These are phyloP conservation scores for Catajapyx aquilonaris DNA, from an alignment of 1,140 invertebrate species.

Conservation along the genomic window DNA sequence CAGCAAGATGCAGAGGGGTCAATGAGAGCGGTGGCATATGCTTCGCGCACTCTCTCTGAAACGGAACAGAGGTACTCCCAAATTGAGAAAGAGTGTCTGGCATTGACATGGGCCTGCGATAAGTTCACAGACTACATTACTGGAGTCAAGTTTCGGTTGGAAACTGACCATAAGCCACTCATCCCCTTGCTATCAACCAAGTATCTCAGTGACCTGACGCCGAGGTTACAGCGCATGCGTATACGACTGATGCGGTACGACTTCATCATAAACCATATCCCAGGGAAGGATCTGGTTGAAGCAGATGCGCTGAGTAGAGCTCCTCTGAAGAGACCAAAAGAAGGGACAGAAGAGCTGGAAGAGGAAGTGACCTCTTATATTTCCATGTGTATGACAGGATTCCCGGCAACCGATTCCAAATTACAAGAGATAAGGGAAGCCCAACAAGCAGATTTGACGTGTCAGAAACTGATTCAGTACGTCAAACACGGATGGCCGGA, in stretches of 20 bases:
- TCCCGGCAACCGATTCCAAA: slow-evolving; percentile 1
- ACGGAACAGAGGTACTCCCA: slow-evolving; percentile 5
- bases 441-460: slow-evolving; percentile 1
- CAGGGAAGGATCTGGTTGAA: no score
- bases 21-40: slow-evolving; percentile 3
- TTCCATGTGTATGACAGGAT: no score
- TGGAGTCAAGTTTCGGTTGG: slow-evolving; percentile 5
- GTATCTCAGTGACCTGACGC: slow-evolving; percentile 12
- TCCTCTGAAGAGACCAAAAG: no score
- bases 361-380: no score
- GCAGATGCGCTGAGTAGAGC: no score
- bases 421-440: slow-evolving; percentile 4
- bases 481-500: slow-evolving; percentile 1
- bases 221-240: slow-evolving; percentile 12
- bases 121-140: slow-evolving; percentile 5
- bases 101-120: slow-evolving; percentile 9
- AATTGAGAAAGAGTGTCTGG: slow-evolving; percentile 7
- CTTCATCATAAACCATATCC: slow-evolving; percentile 3
- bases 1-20: slow-evolving; percentile 3
- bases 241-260: slow-evolving; percentile 9
- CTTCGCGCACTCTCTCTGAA: slow-evolving; percentile 5
- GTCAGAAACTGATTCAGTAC: not conserved
- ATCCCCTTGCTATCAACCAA: slow-evolving; percentile 11
- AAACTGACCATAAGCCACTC: slow-evolving; percentile 15
- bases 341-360: no score